Percentiles rank a stretch among this genome's conserved stretches.
Evolutionary conservation across 2,888 invertebrate genomes (phyloP).

Genomic region (Pachycephus smyrnensis): DNA sequence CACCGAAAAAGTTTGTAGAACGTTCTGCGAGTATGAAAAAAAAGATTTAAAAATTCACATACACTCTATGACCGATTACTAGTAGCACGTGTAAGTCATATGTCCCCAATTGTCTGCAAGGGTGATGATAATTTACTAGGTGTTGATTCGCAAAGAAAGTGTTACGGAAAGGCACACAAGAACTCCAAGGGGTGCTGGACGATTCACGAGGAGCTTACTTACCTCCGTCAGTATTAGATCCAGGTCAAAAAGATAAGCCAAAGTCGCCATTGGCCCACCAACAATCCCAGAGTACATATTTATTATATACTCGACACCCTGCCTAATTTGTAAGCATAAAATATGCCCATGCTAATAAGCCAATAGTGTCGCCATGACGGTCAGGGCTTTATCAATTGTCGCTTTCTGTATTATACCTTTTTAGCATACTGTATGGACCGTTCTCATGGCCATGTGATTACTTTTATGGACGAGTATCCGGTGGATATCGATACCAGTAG

Average conservation of each 20-base stretch:
- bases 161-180: conserved; percentile 3
- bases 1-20: background rate
- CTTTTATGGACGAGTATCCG: background rate
- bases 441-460: background rate
- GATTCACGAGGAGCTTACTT: conserved; percentile 3
- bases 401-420: background rate
- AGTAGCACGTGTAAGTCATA: background rate
- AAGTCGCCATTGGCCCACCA: background rate
- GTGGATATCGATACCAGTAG: background rate
- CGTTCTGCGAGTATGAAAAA: background rate
- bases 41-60: too few species aligned
- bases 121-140: conserved; percentile 4
- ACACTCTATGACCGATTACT: background rate
- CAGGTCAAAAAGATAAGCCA: conserved; percentile 7
- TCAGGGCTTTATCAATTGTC: background rate
- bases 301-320: background rate
- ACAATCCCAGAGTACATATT: background rate
- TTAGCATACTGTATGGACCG: background rate
- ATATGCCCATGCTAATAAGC: background rate
- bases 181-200: background rate
- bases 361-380: background rate
- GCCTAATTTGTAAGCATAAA: background rate
- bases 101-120: background rate
- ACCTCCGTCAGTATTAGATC: background rate
- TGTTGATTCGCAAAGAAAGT: conserved; percentile 3